Evolutionary conservation across 2,113 vertebrate genomes (phyloP).

Genomic region (Sitta europaea): DNA sequence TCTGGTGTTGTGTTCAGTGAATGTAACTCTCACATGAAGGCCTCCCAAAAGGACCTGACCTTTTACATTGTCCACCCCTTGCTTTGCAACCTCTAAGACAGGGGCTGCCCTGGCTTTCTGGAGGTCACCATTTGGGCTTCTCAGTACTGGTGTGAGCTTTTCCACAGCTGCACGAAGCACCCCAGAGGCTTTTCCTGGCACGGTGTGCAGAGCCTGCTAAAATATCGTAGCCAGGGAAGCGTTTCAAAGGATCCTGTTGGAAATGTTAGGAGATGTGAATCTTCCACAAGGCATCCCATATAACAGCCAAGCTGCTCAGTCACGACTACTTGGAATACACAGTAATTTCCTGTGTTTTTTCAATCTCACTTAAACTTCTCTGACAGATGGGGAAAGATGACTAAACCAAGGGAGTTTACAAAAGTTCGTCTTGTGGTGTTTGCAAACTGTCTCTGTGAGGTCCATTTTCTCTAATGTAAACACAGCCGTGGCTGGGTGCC

Average conservation of each 20-base stretch:
- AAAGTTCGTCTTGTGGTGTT: conserved; percentile 68
- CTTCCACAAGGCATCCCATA: conserved; percentile 58
- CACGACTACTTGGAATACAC: conserved; percentile 72
- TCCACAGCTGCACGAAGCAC: not conserved
- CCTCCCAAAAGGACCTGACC: not conserved
- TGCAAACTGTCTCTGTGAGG: conserved; percentile 68
- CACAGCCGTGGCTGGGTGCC: conserved; percentile 56
- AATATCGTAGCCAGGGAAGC: conserved; percentile 15
- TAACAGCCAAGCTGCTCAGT: conserved; percentile 69
- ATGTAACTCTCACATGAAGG: not conserved
- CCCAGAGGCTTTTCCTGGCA: conserved; percentile 45
- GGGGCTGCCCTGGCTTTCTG: not conserved
- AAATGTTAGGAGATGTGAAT: conserved; percentile 59
- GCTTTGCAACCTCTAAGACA: not conserved
- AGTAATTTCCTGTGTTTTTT: conserved; percentile 74
- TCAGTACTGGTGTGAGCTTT: not conserved
- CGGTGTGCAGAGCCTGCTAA: not conserved
- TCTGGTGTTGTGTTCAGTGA: not conserved
- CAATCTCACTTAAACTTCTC: conserved; percentile 67
- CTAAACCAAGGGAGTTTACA: conserved; percentile 70
- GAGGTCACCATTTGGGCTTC: not conserved
- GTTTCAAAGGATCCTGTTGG: conserved; percentile 45
- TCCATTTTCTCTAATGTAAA: conserved; percentile 68
- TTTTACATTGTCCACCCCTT: not conserved
- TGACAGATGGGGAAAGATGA: conserved; percentile 71